A percentile compares a stretch with the other conserved stretches of the same genome.
Evolutionary conservation across 2,797 vertebrate species (phyloP).

Genomic region (Todus mexicanus): DNA sequence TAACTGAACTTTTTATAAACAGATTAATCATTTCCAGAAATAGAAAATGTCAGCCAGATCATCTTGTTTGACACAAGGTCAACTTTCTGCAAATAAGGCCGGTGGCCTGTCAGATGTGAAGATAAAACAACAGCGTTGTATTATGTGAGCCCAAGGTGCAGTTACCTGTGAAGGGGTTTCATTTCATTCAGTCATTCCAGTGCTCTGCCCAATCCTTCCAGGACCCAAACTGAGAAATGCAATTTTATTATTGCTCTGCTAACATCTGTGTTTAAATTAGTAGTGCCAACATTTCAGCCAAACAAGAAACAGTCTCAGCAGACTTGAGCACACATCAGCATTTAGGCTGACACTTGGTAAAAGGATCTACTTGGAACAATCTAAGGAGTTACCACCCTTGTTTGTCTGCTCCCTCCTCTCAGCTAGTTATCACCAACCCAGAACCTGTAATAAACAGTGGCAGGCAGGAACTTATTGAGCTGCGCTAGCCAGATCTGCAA

Average conservation of each 20-base stretch:
- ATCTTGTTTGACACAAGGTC: constrained; percentile 17
- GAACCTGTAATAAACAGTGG: not conserved
- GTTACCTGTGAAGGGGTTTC: not conserved
- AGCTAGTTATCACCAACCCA: not conserved
- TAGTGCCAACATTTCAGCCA: not conserved
- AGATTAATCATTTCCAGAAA: constrained; percentile 70
- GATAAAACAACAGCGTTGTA: not conserved
- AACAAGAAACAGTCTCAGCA: not conserved
- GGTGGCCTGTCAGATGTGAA: constrained; percentile 31
- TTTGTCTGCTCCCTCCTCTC: constrained; percentile 5
- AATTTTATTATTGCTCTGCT: not conserved
- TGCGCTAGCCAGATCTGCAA: not conserved
- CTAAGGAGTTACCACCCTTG: not conserved
- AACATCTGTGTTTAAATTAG: not conserved
- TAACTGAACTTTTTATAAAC: constrained; percentile 52
- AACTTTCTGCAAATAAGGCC: constrained; percentile 14
- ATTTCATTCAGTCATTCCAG: not conserved
- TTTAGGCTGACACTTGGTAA: not conserved
- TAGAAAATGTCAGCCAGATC: constrained; percentile 43
- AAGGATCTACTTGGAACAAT: not conserved
- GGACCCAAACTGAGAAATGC: not conserved
- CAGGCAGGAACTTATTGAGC: not conserved
- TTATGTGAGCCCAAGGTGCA: not conserved
- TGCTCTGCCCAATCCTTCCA: not conserved
- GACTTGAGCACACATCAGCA: not conserved